Percentiles rank a stretch among this genome's conserved stretches.
Conservation (phyloP, 2,888 invertebrate genomes). For the Pseudoips prasinana region DNA sequence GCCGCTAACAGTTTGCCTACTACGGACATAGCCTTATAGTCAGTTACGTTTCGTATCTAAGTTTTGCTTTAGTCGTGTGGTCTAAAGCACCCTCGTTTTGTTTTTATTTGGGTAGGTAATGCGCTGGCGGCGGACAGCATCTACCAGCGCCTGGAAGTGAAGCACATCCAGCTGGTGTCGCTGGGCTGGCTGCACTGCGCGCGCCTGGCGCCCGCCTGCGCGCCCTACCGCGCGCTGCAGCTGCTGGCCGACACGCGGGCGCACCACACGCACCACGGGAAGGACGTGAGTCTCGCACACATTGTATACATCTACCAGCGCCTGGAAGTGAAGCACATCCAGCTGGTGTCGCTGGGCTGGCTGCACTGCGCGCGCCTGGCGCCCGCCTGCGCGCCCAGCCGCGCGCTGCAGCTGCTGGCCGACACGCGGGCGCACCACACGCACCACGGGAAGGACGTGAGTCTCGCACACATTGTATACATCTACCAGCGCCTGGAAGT, state of each 20-base stretch:
- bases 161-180: slow-evolving; percentile 96
- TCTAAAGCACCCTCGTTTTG: no score
- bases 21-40: no score
- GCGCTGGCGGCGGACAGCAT: slow-evolving; percentile 87
- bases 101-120: no score
- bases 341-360: slow-evolving; percentile 95
- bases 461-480: slow-evolving; percentile 37
- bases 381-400: slow-evolving; percentile 86
- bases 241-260: slow-evolving; percentile 89
- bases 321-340: slow-evolving; percentile 96
- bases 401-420: slow-evolving; percentile 87
- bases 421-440: slow-evolving; percentile 92
- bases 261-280: slow-evolving; percentile 94
- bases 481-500: slow-evolving; percentile 91
- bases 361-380: slow-evolving; percentile 89
- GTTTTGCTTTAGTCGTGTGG: no score
- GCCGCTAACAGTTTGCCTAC: no score
- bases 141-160: slow-evolving; percentile 92
- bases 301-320: slow-evolving; percentile 82
- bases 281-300: slow-evolving; percentile 85
- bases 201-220: slow-evolving; percentile 87
- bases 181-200: slow-evolving; percentile 92
- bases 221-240: slow-evolving; percentile 85
- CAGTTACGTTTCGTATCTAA: no score
- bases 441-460: slow-evolving; percentile 93